These are phyloP conservation scores for Albula glossodonta DNA, from an alignment of 2,113 vertebrate species.

Conservation along the genomic window DNA sequence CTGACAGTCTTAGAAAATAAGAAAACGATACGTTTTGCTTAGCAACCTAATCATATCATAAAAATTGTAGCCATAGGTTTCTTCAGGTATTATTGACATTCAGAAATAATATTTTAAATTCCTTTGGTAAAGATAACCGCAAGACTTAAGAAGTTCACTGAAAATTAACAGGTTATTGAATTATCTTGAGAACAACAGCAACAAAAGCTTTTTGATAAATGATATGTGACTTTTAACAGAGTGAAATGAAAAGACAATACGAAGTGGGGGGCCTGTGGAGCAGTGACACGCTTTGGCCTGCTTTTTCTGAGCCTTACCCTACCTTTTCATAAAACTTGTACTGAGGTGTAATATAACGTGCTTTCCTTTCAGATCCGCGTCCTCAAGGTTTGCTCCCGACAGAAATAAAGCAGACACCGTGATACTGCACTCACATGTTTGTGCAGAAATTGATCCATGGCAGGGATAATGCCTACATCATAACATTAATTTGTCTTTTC, in stretches of 20 bases:
- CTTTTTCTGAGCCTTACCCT: background rate
- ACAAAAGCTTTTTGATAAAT: too few relatives aligned
- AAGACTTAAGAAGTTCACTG: background rate
- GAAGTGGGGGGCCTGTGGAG: too few relatives aligned
- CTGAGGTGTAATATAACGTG: background rate
- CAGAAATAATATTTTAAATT: too few relatives aligned
- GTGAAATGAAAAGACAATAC: too few relatives aligned
- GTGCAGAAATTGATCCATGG: background rate
- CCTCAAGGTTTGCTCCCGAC: background rate
- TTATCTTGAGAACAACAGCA: background rate
- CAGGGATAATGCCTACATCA: too few relatives aligned
- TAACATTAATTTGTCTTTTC: too few relatives aligned
- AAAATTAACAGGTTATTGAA: background rate
- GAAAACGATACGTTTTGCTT: background rate
- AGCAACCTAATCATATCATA: background rate
- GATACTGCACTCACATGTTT: background rate
- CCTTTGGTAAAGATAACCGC: background rate
- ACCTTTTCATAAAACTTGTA: background rate
- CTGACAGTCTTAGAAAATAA: background rate
- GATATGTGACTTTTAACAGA: too few relatives aligned
- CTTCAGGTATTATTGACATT: background rate
- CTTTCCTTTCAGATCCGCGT: background rate
- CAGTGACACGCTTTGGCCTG: background rate
- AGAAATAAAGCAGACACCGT: background rate
- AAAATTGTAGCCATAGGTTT: background rate